phyloP scores from a whole-genome alignment of 1,140 invertebrate genomes.

The Bombus sylvicola region DNA sequence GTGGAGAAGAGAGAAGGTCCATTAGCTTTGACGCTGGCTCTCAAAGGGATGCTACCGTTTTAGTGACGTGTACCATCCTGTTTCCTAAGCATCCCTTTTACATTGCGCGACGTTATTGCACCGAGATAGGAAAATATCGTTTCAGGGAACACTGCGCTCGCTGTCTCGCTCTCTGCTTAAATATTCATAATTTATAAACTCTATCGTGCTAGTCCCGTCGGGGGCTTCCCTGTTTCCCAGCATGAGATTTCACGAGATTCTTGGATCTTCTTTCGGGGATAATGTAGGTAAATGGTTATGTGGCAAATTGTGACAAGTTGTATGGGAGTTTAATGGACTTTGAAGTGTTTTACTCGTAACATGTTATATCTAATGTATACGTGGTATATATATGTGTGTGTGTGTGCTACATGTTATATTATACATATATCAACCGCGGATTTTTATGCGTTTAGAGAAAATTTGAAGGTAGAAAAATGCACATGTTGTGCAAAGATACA shows the following conservation, averaged over 20 bases:
- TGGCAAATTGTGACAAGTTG: neutral
- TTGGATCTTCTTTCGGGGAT: constrained; percentile 10
- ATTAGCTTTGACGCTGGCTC: constrained; percentile 78
- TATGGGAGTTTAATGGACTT: too few relatives aligned
- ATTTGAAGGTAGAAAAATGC: too few relatives aligned
- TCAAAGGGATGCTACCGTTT: constrained; percentile 77
- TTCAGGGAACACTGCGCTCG: constrained; percentile 17
- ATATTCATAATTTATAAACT: constrained; percentile 73
- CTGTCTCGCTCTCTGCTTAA: constrained; percentile 42
- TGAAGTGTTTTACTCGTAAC: too few relatives aligned
- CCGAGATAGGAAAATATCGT: constrained; percentile 67
- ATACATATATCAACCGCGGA: too few relatives aligned
- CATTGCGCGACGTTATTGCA: constrained; percentile 69
- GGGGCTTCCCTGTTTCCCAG: constrained; percentile 48
- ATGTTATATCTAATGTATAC: too few relatives aligned
- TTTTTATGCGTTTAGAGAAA: too few relatives aligned
- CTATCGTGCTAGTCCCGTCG: constrained; percentile 27
- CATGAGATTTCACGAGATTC: constrained; percentile 48
- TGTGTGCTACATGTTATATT: too few relatives aligned
- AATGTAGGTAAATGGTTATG: neutral
- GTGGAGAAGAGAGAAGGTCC: constrained; percentile 68
- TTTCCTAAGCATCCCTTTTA: constrained; percentile 78
- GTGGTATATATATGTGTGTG: too few relatives aligned
- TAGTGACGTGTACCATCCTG: constrained; percentile 75
- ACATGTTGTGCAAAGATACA: too few relatives aligned